Conservation (phyloP, 2,888 invertebrate genomes). For the Agrypnus murinus region DNA sequence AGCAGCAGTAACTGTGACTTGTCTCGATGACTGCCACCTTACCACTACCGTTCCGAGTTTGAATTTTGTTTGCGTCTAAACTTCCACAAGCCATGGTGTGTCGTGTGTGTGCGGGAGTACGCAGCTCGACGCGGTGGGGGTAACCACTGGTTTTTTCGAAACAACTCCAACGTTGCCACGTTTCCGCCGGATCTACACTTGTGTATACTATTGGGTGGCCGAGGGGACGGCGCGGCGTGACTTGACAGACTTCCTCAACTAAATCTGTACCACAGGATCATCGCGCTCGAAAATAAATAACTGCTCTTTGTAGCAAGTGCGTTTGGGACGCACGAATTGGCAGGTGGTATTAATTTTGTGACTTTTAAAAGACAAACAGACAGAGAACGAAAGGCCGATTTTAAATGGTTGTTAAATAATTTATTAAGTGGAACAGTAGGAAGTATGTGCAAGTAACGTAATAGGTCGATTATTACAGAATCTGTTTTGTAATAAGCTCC, state of each 20-base stretch:
- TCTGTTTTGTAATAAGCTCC: constrained; percentile 48
- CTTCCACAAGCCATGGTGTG: constrained; percentile 50
- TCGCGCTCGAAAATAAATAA: constrained; percentile 57
- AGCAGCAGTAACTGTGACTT: constrained; percentile 70
- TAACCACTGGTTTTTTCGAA: constrained; percentile 49
- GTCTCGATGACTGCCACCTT: constrained; percentile 68
- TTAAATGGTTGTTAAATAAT: constrained; percentile 42
- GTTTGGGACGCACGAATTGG: constrained; percentile 39
- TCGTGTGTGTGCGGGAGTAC: constrained; percentile 64
- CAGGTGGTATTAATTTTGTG: constrained; percentile 54
- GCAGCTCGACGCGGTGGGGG: constrained; percentile 56
- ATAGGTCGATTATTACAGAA: constrained; percentile 59
- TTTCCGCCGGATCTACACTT: constrained; percentile 70
- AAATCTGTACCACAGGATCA: constrained; percentile 62
- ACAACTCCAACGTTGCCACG: constrained; percentile 62
- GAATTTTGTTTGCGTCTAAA: constrained; percentile 63
- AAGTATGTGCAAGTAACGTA: constrained; percentile 56
- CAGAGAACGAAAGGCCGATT: constrained; percentile 38
- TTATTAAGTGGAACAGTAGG: constrained; percentile 56
- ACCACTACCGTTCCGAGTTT: constrained; percentile 66
- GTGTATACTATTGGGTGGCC: constrained; percentile 55
- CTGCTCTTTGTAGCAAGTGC: constrained; percentile 42
- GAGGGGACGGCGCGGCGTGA: constrained; percentile 45
- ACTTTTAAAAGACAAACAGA: constrained; percentile 26
- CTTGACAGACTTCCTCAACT: constrained; percentile 68